A percentile compares a stretch with the other conserved stretches of the same genome.
Conservation (phyloP, 2,113 vertebrate species). For the Elephantulus edwardii region DNA sequence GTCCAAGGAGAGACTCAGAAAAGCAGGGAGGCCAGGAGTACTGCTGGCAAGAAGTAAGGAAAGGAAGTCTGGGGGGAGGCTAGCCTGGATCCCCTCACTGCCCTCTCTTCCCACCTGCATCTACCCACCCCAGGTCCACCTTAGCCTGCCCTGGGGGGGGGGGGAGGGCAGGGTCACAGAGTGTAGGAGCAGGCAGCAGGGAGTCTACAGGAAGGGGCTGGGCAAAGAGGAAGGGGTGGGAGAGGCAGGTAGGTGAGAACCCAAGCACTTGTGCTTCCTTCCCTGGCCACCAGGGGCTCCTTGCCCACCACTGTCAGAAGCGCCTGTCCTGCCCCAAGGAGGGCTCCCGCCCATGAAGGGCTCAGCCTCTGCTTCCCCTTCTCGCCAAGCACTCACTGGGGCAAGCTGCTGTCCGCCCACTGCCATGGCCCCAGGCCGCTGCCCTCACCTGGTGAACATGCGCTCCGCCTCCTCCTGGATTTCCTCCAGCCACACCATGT, state of each 20-base stretch:
- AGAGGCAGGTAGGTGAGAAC: background rate
- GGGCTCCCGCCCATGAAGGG: too few species aligned
- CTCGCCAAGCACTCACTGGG: background rate
- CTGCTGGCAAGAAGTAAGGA: background rate
- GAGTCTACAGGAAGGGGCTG: background rate
- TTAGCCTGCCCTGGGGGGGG: background rate
- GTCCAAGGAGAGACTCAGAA: background rate
- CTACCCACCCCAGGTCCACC: background rate
- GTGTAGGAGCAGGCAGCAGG: too few species aligned
- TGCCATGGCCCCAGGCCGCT: background rate
- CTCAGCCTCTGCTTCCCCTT: background rate
- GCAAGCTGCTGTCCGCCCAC: background rate
- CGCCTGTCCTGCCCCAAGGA: too few species aligned
- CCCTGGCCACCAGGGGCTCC: background rate
- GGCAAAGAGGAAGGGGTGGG: background rate
- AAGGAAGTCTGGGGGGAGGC: background rate
- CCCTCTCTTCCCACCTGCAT: too few species aligned
- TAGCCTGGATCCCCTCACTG: background rate
- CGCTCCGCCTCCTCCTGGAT: slow-evolving; percentile 90
- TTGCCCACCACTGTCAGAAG: too few species aligned
- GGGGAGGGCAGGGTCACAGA: too few species aligned
- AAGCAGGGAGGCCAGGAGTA: background rate
- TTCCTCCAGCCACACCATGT: slow-evolving; percentile 93
- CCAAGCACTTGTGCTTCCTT: background rate
- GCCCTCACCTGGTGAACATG: slow-evolving; percentile 90